Base-by-base conservation (phyloP, 2,797 vertebrate genomes). In the Eospalax fontanierii region DNA sequence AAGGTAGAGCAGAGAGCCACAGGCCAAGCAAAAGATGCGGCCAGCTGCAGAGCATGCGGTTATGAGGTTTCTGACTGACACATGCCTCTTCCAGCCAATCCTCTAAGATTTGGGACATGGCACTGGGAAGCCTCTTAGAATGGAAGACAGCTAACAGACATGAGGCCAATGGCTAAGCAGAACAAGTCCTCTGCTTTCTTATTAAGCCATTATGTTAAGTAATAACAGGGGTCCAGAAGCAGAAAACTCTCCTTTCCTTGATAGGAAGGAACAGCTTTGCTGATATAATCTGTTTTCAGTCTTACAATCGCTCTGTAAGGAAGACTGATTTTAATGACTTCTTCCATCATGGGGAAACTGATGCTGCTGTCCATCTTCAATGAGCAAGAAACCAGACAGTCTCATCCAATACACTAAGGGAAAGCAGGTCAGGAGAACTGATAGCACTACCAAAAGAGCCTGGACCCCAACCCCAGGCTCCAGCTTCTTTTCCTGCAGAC, bases 311-410 rank as follows among this genome's bases (percentile, higher is more conserved):
- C 6, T 28, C 71, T 0, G 14, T 16, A 57, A 76, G 40, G 24
- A 85, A 84, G 79, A 70, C 10, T 24, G 12, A 38, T 71, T 82
- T 95, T 70, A 75, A 40, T 30, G 63, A 86, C 2, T 33, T 87
- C 75, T 89, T 91, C 82, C 40, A 35, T 9, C 18, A 90, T 38
- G 21, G 73, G 65, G 50, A 96, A 96, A 96, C 74, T 84, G 94
- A 96, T 94, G 87, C 66, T 79, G 15, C 50, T 24, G 38, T 35
- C 57, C 54, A 18, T 63, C 91, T 87, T 71, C 14, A 43, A 75
- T 38, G 35, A 66, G 46, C 38, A 89, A 7, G 15, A 28, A 63
- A 30, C 18, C 57, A 35, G 46, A 43, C 50, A 63, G 9, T n/a
- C 79, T 33, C 35, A 19, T 46, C 35, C 35, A 43, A 61, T 21